phyloP scores from a whole-genome alignment of 2,797 vertebrate species.

The Pangasius djambal region DNA sequence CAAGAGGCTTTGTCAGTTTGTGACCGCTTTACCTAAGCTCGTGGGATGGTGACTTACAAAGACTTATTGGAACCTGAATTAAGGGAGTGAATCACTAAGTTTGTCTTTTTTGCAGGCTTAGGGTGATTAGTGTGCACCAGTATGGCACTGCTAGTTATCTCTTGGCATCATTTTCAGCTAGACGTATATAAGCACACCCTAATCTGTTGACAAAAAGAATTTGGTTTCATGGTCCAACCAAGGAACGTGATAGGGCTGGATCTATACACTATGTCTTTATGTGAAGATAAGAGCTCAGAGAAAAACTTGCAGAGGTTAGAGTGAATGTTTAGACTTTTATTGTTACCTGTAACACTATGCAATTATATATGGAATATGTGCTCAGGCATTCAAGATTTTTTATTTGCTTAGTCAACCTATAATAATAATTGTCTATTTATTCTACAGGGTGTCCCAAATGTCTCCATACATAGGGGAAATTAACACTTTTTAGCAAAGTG shows the following conservation, averaged over 20 bases:
- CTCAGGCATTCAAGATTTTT: slow-evolving; percentile 32
- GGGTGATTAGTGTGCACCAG: slow-evolving; percentile 61
- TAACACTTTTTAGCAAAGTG: too few relatives aligned
- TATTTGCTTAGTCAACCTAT: slow-evolving; percentile 69
- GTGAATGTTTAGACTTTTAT: slow-evolving; percentile 57
- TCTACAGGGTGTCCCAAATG: too few relatives aligned
- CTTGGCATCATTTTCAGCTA: neutral
- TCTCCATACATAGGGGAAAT: too few relatives aligned
- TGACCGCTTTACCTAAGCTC: slow-evolving; percentile 79
- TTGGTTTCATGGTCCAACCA: neutral
- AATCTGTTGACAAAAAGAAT: neutral
- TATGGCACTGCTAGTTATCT: slow-evolving; percentile 70
- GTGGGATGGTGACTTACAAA: slow-evolving; percentile 86
- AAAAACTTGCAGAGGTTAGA: neutral
- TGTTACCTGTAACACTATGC: slow-evolving; percentile 51
- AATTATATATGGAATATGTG: neutral
- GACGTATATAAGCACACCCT: neutral
- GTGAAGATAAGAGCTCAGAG: neutral
- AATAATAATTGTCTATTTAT: slow-evolving; percentile 38
- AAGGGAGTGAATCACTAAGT: slow-evolving; percentile 81
- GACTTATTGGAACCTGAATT: slow-evolving; percentile 83
- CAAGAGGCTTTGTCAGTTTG: slow-evolving; percentile 69
- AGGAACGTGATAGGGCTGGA: neutral
- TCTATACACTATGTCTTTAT: neutral
- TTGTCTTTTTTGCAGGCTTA: slow-evolving; percentile 76